These are phyloP conservation scores for Rapana venosa DNA, from an alignment of 2,888 invertebrate species.

Conservation along the genomic window DNA sequence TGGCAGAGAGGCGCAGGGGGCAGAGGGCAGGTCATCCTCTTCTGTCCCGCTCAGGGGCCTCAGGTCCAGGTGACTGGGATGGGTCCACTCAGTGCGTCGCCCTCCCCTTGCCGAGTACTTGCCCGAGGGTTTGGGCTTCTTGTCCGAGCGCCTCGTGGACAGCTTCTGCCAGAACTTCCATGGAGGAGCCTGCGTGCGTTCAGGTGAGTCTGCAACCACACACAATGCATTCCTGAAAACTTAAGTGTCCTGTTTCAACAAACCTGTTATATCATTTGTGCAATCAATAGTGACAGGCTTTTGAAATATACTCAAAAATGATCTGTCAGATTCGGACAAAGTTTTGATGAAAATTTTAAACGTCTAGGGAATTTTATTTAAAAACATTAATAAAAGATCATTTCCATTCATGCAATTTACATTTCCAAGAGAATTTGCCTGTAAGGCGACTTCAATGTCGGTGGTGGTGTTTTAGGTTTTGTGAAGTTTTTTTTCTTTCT, in stretches of 20 bases:
- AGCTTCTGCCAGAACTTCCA: slow-evolving; percentile 68
- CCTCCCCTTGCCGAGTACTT: slow-evolving; percentile 40
- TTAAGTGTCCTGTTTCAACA: background rate
- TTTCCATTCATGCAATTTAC: no score
- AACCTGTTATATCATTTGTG: background rate
- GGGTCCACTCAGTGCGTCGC: slow-evolving; percentile 31
- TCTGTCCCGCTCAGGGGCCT: background rate
- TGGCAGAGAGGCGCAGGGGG: slow-evolving; percentile 51
- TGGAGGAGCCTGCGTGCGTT: slow-evolving; percentile 49
- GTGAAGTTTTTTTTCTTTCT: no score
- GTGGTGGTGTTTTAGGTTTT: no score
- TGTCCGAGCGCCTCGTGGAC: slow-evolving; percentile 53
- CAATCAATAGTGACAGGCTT: no score
- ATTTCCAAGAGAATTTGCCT: no score
- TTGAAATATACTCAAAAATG: no score
- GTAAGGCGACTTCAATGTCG: no score
- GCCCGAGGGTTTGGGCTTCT: slow-evolving; percentile 7
- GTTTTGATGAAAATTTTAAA: no score
- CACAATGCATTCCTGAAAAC: background rate
- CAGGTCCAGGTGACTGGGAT: slow-evolving; percentile 57
- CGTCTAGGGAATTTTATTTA: no score
- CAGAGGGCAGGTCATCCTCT: slow-evolving; percentile 21
- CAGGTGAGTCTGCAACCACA: slow-evolving; percentile 48
- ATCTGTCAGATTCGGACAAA: no score
- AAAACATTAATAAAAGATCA: no score